These are phyloP conservation scores for Pammene aurita DNA, from an alignment of 2,888 invertebrate species.

Conservation along the genomic window DNA sequence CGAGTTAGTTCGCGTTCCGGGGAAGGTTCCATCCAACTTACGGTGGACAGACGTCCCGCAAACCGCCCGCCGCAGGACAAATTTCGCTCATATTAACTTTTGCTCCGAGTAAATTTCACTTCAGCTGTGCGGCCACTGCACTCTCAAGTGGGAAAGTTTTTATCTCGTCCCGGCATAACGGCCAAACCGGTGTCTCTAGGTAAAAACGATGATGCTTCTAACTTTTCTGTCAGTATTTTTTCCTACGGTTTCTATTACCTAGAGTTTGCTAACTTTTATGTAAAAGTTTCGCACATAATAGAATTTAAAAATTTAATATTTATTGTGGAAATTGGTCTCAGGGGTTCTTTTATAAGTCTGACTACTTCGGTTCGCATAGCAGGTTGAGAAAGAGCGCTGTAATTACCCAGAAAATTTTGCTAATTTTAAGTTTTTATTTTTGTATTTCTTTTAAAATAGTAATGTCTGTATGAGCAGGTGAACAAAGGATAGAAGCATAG, in stretches of 20 bases:
- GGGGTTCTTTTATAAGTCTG: not conserved
- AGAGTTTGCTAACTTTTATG: not conserved
- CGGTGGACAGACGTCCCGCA: constrained; percentile 58
- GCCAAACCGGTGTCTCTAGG: constrained; percentile 53
- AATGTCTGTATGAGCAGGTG: constrained; percentile 5
- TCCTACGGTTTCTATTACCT: constrained; percentile 3
- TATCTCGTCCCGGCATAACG: constrained; percentile 66
- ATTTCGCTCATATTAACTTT: constrained; percentile 82
- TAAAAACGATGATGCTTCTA: constrained; percentile 44
- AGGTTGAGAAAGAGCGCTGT: not conserved
- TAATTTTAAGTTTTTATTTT: not conserved
- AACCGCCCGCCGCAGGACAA: constrained; percentile 74
- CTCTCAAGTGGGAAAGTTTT: constrained; percentile 78
- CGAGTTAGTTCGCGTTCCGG: constrained; percentile 59
- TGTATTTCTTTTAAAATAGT: not conserved
- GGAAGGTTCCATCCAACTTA: constrained; percentile 62
- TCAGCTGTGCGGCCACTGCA: constrained; percentile 73
- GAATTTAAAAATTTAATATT: constrained; percentile 5
- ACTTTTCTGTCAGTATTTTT: constrained; percentile 24
- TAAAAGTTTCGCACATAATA: constrained; percentile 11
- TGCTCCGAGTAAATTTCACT: constrained; percentile 76
- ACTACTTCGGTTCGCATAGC: not conserved
- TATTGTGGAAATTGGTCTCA: constrained; percentile 3
- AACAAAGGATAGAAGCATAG: constrained; percentile 27
- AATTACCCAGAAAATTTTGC: too few species aligned